phyloP scores from a whole-genome alignment of 2,113 vertebrate species.

The Cryptotis parvus region DNA sequence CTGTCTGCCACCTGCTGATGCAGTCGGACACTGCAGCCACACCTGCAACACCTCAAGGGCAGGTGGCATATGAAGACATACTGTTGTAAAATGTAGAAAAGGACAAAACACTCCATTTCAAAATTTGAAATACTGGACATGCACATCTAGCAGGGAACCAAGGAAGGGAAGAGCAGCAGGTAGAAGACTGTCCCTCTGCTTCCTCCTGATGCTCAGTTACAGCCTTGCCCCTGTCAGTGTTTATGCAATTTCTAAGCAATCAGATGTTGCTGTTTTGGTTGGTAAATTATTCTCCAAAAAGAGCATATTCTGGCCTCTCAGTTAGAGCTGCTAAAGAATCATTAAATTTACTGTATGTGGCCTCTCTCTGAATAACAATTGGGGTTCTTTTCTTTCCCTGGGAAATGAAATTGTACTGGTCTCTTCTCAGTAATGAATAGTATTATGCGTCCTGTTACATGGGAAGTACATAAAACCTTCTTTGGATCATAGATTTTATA shows the following conservation, averaged over 20 bases:
- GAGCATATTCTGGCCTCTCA: constrained; percentile 29
- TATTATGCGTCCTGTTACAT: background rate
- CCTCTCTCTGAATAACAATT: background rate
- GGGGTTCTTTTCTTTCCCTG: background rate
- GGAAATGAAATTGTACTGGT: constrained; percentile 19
- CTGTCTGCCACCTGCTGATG: no score
- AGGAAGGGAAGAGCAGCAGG: background rate
- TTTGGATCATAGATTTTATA: constrained; percentile 51
- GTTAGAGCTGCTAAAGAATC: constrained; percentile 13
- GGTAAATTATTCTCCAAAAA: constrained; percentile 33
- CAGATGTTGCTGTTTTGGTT: constrained; percentile 14
- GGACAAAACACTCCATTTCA: background rate
- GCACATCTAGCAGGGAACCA: background rate
- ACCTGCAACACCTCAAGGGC: no score
- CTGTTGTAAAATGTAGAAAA: background rate
- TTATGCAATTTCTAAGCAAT: constrained; percentile 10
- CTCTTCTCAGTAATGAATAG: constrained; percentile 13
- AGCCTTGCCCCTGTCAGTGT: background rate
- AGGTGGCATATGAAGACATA: background rate
- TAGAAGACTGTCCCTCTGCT: background rate
- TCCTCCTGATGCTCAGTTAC: background rate
- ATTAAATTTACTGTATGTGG: background rate
- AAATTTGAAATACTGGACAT: background rate
- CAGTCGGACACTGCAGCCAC: no score
- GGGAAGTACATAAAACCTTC: constrained; percentile 12